phyloP scores from a whole-genome alignment of 2,113 vertebrate genomes.

The Cinclus mexicanus region DNA sequence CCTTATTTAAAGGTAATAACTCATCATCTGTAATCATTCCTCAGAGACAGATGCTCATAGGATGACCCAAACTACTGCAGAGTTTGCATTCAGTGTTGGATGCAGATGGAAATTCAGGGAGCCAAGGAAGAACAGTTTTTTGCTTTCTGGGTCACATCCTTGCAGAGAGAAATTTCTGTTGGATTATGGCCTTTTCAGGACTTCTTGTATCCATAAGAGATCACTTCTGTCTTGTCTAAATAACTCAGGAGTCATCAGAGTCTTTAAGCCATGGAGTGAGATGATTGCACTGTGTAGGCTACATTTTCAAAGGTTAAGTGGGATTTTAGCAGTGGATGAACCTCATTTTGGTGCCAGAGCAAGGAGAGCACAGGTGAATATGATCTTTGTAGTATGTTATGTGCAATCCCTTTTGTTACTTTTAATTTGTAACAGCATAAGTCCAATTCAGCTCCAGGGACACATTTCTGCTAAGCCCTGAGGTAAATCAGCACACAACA shows the following conservation, averaged over 20 bases:
- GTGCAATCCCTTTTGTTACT: neutral
- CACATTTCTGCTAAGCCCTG: neutral
- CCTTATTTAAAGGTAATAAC: constrained; percentile 49
- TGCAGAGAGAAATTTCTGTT: neutral
- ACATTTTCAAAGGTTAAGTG: neutral
- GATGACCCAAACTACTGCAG: constrained; percentile 17
- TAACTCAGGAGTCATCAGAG: neutral
- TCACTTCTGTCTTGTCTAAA: neutral
- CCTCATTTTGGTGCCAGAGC: neutral
- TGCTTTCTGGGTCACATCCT: neutral
- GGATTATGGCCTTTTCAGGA: neutral
- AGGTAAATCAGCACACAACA: neutral
- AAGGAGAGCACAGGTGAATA: neutral
- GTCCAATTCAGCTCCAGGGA: neutral
- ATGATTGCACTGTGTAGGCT: neutral
- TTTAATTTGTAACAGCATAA: neutral
- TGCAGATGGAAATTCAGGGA: neutral
- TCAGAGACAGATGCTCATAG: neutral
- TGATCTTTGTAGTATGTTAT: neutral
- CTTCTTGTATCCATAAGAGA: neutral
- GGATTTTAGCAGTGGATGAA: neutral
- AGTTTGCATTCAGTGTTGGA: neutral
- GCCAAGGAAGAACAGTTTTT: neutral
- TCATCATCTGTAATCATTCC: constrained; percentile 34
- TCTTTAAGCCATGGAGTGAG: neutral